Conservation (phyloP, 1,140 invertebrate species). For the Probaryconus sp. region DNA sequence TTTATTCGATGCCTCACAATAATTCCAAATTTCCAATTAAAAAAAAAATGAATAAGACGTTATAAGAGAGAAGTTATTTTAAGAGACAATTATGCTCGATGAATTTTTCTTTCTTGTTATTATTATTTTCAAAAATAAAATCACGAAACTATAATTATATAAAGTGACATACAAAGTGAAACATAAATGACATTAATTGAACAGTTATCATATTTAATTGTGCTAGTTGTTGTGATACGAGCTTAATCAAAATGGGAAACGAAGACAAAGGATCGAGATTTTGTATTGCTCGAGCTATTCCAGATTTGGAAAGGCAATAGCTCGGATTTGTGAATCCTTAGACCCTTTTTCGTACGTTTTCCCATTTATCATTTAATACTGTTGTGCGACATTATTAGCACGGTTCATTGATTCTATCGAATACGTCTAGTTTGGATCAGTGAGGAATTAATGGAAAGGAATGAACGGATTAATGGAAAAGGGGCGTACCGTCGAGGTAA, state of each 20-base stretch:
- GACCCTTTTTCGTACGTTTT: not conserved
- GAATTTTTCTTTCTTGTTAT: no score
- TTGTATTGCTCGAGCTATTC: not conserved
- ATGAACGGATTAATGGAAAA: constrained; percentile 66
- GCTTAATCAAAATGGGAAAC: constrained; percentile 19
- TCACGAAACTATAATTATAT: constrained; percentile 31
- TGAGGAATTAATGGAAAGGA: constrained; percentile 52
- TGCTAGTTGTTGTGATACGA: constrained; percentile 29
- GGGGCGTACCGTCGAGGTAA: constrained; percentile 87
- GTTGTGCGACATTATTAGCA: constrained; percentile 42
- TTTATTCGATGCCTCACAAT: constrained; percentile 1
- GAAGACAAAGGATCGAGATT: constrained; percentile 2
- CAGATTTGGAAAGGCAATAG: not conserved
- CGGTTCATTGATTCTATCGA: constrained; percentile 49
- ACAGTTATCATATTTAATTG: constrained; percentile 21
- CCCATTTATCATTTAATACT: constrained; percentile 26
- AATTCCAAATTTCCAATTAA: not conserved
- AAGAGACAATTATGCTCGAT: no score
- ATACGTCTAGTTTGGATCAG: constrained; percentile 52
- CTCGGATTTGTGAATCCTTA: not conserved
- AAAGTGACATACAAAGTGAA: no score
- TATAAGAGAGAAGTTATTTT: no score
- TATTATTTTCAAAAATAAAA: no score
- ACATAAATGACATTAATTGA: constrained; percentile 22
- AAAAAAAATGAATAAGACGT: constrained; percentile 10